Percentiles rank a stretch among this genome's conserved stretches.
These are phyloP conservation scores for Sebastes baramenuke DNA, from an alignment of 2,797 vertebrate species.

Conservation along the genomic window DNA sequence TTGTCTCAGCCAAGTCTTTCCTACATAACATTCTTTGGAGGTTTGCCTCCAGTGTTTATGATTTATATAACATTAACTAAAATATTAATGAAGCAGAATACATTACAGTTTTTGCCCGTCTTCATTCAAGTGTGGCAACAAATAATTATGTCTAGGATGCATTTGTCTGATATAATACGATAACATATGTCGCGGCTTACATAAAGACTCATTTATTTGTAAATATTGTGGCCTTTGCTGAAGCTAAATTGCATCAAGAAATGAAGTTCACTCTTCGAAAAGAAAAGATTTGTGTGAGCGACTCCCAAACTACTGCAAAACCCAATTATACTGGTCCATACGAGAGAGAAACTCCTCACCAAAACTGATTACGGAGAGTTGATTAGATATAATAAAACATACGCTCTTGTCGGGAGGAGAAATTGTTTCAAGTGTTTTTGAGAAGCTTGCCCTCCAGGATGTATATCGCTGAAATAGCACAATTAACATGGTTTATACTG, in stretches of 20 bases:
- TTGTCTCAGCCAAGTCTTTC: background rate
- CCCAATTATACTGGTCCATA: background rate
- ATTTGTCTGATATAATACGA: background rate
- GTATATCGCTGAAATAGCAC: background rate
- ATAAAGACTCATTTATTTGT: background rate
- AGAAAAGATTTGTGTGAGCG: background rate
- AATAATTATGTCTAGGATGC: background rate
- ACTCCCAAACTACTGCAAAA: background rate
- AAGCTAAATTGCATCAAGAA: background rate
- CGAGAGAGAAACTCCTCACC: background rate
- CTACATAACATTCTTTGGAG: background rate
- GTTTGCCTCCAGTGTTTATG: background rate
- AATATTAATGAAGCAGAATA: background rate
- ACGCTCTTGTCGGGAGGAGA: background rate
- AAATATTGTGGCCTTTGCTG: background rate
- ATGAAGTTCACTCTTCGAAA: background rate
- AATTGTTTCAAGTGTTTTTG: background rate
- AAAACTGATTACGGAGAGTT: conserved; percentile 10
- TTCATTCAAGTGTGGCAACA: background rate
- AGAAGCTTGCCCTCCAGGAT: background rate
- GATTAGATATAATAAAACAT: conserved; percentile 15
- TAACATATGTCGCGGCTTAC: background rate
- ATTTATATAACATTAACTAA: background rate
- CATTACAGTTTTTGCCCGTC: background rate
- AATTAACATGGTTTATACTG: conserved; percentile 24